phyloP scores from a whole-genome alignment of 2,113 vertebrate species.

The Ancistrus triradiatus region DNA sequence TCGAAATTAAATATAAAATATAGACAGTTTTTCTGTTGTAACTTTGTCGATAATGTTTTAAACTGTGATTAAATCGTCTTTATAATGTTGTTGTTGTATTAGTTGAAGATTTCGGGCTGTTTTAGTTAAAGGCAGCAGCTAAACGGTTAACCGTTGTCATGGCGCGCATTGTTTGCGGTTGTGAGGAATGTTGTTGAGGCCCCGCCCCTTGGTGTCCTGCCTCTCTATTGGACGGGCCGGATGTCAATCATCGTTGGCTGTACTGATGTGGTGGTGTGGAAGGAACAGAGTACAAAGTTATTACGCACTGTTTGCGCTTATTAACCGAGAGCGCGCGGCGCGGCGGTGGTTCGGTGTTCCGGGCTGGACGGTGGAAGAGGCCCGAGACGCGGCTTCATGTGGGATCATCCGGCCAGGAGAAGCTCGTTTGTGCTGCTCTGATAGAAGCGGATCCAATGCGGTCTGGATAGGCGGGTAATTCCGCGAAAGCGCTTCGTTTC shows the following conservation, averaged over 20 bases:
- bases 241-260: slow-evolving; percentile 13
- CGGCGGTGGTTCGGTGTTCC: not conserved
- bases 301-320: slow-evolving; percentile 35
- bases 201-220: slow-evolving; percentile 3
- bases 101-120: too few relatives aligned
- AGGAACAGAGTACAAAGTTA: slow-evolving; percentile 66
- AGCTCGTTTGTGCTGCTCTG: not conserved
- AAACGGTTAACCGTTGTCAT: not conserved
- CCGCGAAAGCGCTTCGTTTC: not conserved
- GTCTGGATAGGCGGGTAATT: slow-evolving; percentile 22
- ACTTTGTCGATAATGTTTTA: too few relatives aligned
- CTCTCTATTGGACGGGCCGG: slow-evolving; percentile 52
- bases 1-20: too few relatives aligned
- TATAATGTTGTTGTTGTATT: too few relatives aligned
- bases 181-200: not conserved
- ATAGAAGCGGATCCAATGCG: too few relatives aligned
- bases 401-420: not conserved
- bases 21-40: too few relatives aligned
- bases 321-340: not conserved
- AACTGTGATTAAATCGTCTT: too few relatives aligned
- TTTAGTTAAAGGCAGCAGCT: too few relatives aligned
- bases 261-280: slow-evolving; percentile 45
- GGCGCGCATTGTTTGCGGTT: slow-evolving; percentile 9
- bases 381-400: slow-evolving; percentile 5
- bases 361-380: not conserved